A percentile compares a stretch with the other conserved stretches of the same genome.
phyloP scores from a whole-genome alignment of 2,888 invertebrate genomes.

The Empis livida region DNA sequence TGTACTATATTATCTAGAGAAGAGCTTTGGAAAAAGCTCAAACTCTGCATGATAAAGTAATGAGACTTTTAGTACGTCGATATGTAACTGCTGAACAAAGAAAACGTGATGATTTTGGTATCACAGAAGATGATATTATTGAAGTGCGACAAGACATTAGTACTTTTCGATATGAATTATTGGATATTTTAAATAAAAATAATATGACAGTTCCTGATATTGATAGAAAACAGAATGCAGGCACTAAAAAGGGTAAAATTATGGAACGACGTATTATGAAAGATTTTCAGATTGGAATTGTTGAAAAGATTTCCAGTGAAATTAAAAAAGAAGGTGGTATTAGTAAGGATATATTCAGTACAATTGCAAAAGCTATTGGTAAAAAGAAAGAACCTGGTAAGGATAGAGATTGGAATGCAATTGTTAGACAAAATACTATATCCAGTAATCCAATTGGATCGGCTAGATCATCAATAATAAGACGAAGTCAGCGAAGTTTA shows the following conservation, averaged over 20 bases:
- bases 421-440: constrained; percentile 58
- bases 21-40: constrained; percentile 59
- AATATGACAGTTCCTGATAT: constrained; percentile 73
- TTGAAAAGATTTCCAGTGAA: constrained; percentile 67
- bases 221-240: constrained; percentile 29
- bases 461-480: constrained; percentile 50
- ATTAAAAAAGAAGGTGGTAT: constrained; percentile 49
- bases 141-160: constrained; percentile 96
- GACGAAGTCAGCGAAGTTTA: constrained; percentile 56
- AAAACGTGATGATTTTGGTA: constrained; percentile 79
- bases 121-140: constrained; percentile 95
- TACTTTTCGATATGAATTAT: constrained; percentile 78
- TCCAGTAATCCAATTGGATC: constrained; percentile 67
- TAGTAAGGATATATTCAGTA: constrained; percentile 68
- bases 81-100: constrained; percentile 86
- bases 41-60: constrained; percentile 66
- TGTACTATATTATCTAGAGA: no score
- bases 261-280: constrained; percentile 77
- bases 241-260: constrained; percentile 51
- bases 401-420: constrained; percentile 71
- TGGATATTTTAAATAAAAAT: constrained; percentile 81
- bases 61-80: constrained; percentile 76
- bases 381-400: neutral
- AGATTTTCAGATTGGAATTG: constrained; percentile 83
- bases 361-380: constrained; percentile 70